Evolutionary conservation across 2,888 invertebrate genomes (phyloP), one percentile per base, ranked within the genome.

Genomic region (Tiliacea citrago): DNA sequence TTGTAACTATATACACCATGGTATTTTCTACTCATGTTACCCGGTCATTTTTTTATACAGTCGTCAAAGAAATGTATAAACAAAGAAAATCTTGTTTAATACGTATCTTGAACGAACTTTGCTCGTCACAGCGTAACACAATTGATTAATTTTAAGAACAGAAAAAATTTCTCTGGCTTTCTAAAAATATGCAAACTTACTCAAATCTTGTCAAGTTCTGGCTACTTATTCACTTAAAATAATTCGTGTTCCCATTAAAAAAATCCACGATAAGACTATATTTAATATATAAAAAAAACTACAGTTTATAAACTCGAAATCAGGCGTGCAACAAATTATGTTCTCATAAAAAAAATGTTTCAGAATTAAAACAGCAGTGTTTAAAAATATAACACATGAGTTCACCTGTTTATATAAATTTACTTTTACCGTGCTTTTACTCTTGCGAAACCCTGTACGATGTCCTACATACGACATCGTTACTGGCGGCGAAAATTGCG

Each of bases 381-480:
- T 65, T 68, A 4, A 66, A 72, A 67, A 67, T 42, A 47, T 72
- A 53, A 77, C 60, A 61, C 42, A 80, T 49, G 58, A 63, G 24
- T 67, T 79, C 75, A 75, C 45, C 62, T 55, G 68, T 77, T 69
- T 72, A 67, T 75, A 74, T 74, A 75, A 79, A 76, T 68, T 77
- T 58, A 86, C 85, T 88, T 87, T 88, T 89, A 88, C 88, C 79
- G 85, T 73, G 87, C 88, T 91, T 91, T 91, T 92, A 90, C 89
- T 89, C 83, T 91, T 90, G 89, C 79, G 85, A 90, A 90, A 90
- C 89, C 86, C 85, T 80, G 84, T 68, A 83, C 79, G 82, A 74
- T 87, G 92, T 90, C 88, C 92, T 80, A 93, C 92, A 90, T 92
- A 89, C 87, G 65, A 82, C 82, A 81, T 84, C 85, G 84, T 83